Base-by-base conservation (phyloP, 2,113 vertebrate species). In the Erythrolamprus reginae region DNA sequence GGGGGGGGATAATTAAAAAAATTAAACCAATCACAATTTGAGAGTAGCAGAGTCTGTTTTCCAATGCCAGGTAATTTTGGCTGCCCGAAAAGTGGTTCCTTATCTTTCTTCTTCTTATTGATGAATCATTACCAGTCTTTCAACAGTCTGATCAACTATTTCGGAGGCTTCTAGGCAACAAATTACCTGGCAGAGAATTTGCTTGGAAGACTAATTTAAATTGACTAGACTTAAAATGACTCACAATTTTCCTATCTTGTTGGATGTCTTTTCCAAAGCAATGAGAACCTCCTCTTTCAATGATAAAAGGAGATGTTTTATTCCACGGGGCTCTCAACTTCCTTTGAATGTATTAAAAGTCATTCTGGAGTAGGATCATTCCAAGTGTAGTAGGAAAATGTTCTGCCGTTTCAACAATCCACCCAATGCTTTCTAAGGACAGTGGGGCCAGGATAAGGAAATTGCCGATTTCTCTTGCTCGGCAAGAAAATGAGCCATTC, bases 31-130 rank as follows among this genome's bases (percentile, higher is more conserved):
- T 23, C 26, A 89, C 26, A 50, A 42, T 55, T 50, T 24, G 53
- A 9, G 8, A 92, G 50, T 26, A 88, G 89, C 92, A 52, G 1
- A 26, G n/a, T 45, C 56, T 0, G 89, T 93, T 90, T 48, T 86
- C 90, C 42, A 84, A 17, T 52, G 21, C 4, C 26, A 92, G 61
- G 12, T 92, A 56, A 77, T 91, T 88, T 17, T 86, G 24, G 61
- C 56, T 90, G 84, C 51, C n/a, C 93, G 52, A 88, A 84, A 90
- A 17, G 0, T 38, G 55, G 42, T 84, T 87, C 87, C 1, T 10
- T 84, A 1, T 6, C 38, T 91, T 33, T 84, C 61, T 87, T 87
- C 77, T 84, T 84, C 61, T 52, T 48, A 61, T 84, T 38, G 87
- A 47, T 77, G 84, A 8, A 19, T 55, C 91, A 88, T 0, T 0